A percentile compares a stretch with the other conserved stretches of the same genome.
These are phyloP conservation scores for Branchinecta lindahli DNA, from an alignment of 1,140 invertebrate species.

Conservation along the genomic window DNA sequence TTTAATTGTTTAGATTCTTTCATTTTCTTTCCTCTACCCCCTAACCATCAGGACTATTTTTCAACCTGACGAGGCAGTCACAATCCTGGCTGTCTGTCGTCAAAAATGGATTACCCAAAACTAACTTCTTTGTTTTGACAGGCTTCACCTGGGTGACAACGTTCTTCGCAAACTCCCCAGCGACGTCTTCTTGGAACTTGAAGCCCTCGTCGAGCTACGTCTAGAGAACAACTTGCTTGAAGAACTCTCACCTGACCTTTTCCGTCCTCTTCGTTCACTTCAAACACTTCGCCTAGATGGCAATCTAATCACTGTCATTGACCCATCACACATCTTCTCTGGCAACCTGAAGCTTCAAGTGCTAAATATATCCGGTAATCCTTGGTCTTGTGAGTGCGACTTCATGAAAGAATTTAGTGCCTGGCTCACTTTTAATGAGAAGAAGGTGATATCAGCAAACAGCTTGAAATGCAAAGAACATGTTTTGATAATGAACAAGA, in stretches of 20 bases:
- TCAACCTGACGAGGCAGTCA: too few species aligned
- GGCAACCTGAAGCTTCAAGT: slow-evolving; percentile 49
- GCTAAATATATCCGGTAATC: slow-evolving; percentile 55
- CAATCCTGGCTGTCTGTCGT: too few species aligned
- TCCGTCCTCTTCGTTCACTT: slow-evolving; percentile 49
- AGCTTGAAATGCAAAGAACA: slow-evolving; percentile 24
- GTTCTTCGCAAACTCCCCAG: slow-evolving; percentile 53
- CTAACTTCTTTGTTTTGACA: slow-evolving; percentile 37
- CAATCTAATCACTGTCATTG: slow-evolving; percentile 53
- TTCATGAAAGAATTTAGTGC: slow-evolving; percentile 60
- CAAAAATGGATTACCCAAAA: too few species aligned
- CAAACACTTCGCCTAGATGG: slow-evolving; percentile 54
- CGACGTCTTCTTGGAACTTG: slow-evolving; percentile 53
- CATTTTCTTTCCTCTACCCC: too few species aligned
- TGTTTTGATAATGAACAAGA: slow-evolving; percentile 28
- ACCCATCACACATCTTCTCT: slow-evolving; percentile 56
- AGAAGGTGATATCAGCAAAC: slow-evolving; percentile 44
- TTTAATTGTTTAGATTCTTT: too few species aligned
- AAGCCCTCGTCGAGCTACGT: slow-evolving; percentile 46
- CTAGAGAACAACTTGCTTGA: slow-evolving; percentile 50
- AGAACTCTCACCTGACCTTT: slow-evolving; percentile 58
- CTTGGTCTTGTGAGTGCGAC: slow-evolving; percentile 75
- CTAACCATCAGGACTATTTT: too few species aligned
- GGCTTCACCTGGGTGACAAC: slow-evolving; percentile 66
- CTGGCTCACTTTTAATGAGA: slow-evolving; percentile 47